phyloP scores from a whole-genome alignment of 1,140 invertebrate species.

The Heliconius nattereri region DNA sequence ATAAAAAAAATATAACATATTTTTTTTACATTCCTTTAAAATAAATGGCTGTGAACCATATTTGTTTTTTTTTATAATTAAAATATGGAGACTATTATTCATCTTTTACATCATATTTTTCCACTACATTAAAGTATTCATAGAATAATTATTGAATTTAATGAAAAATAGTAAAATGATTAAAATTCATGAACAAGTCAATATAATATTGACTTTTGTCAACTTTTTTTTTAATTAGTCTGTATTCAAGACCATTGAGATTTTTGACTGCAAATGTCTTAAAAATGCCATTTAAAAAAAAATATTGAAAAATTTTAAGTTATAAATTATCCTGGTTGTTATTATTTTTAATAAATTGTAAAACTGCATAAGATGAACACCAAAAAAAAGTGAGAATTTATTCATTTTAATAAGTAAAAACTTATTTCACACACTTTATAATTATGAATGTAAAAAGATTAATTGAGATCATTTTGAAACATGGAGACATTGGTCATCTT shows the following conservation, averaged over 20 bases:
- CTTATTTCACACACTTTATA: not conserved
- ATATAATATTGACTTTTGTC: not conserved
- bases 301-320: constrained; percentile 3
- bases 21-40: no score
- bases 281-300: not conserved
- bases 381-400: not conserved
- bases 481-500: no score
- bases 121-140: no score
- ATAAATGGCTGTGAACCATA: constrained; percentile 6
- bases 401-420: not conserved
- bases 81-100: no score
- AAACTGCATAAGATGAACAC: not conserved
- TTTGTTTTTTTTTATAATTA: not conserved
- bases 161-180: no score
- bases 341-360: not conserved
- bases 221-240: not conserved
- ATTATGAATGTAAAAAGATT: no score
- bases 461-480: no score
- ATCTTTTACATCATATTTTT: no score
- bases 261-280: constrained; percentile 6
- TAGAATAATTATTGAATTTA: no score
- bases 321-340: not conserved
- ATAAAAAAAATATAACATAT: no score
- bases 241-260: not conserved
- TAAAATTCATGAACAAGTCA: not conserved